phyloP scores from a whole-genome alignment of 2,113 vertebrate genomes.

The Sialia sialis region DNA sequence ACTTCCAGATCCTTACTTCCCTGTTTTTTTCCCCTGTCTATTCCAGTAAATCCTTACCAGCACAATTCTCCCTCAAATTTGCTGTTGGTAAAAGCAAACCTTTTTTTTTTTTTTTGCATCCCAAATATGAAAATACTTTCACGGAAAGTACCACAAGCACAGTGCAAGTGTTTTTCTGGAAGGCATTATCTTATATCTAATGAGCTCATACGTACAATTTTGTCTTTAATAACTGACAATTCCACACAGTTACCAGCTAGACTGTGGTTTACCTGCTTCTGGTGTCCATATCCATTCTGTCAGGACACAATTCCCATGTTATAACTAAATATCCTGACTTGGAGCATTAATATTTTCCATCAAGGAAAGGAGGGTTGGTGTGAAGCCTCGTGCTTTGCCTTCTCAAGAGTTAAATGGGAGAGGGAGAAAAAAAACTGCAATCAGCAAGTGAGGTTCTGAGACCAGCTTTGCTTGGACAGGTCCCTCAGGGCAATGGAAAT shows the following conservation, averaged over 20 bases:
- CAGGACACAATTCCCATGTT: background rate
- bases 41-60: background rate
- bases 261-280: background rate
- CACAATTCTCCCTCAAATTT: background rate
- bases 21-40: fast-evolving
- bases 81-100: background rate
- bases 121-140: background rate
- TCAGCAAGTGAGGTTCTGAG: background rate
- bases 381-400: background rate
- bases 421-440: background rate
- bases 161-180: background rate
- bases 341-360: background rate
- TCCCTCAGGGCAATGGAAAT: background rate
- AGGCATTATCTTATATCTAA: background rate
- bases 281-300: background rate
- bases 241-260: background rate
- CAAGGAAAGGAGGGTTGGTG: background rate
- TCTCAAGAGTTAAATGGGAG: background rate
- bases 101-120: background rate
- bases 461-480: background rate
- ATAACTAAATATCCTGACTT: background rate
- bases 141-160: fast-evolving
- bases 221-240: background rate
- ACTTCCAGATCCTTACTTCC: background rate
- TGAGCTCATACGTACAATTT: background rate